Conservation (phyloP, 2,888 invertebrate species). For the Lasioglossum calceatum region DNA sequence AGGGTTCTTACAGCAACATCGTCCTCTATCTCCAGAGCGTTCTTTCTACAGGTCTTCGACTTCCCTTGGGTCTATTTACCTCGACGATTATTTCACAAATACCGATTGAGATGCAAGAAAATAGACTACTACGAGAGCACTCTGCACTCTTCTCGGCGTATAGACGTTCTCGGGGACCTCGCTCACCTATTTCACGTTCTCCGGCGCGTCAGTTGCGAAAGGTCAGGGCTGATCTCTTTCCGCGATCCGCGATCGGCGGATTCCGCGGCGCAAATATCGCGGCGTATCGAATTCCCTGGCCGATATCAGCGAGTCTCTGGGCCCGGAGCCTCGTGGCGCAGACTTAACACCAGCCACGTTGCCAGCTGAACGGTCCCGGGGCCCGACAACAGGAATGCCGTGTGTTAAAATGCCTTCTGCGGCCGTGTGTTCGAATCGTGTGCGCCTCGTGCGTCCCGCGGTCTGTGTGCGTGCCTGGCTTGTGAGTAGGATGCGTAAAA, state of each 20-base stretch:
- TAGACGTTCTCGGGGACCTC: background rate
- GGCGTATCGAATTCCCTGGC: conserved; percentile 67
- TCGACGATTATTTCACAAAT: too few species aligned
- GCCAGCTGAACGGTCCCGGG: conserved; percentile 81
- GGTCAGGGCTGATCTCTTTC: conserved; percentile 15
- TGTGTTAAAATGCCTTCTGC: conserved; percentile 83
- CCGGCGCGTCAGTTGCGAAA: background rate
- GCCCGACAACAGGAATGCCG: conserved; percentile 83
- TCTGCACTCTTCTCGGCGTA: background rate
- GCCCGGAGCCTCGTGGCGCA: conserved; percentile 55
- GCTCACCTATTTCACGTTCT: conserved; percentile 2
- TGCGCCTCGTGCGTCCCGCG: conserved; percentile 39
- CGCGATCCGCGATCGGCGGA: conserved; percentile 5
- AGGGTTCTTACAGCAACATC: too few species aligned
- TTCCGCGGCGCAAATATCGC: conserved; percentile 64
- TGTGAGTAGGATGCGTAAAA: conserved; percentile 75
- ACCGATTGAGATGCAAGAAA: background rate
- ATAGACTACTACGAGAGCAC: background rate
- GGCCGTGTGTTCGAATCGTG: conserved; percentile 63
- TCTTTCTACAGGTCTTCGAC: too few species aligned
- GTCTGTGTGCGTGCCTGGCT: conserved; percentile 54
- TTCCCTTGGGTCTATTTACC: background rate
- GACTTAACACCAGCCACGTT: conserved; percentile 80
- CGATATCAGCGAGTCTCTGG: conserved; percentile 50
- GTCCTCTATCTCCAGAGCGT: too few species aligned